These are phyloP conservation scores for Thymallus thymallus DNA, from an alignment of 2,113 vertebrate genomes.

Conservation along the genomic window DNA sequence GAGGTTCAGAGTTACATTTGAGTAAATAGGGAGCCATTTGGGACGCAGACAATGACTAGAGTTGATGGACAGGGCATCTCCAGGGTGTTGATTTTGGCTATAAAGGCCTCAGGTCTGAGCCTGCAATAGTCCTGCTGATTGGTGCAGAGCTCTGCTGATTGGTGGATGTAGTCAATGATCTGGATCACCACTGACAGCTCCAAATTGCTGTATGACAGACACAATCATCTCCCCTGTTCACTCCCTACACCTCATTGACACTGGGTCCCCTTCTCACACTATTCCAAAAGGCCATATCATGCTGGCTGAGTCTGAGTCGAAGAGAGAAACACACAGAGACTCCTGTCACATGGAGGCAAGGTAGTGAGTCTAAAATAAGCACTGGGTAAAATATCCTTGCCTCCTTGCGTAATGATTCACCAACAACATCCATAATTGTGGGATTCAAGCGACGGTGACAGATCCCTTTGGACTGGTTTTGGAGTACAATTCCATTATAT, in stretches of 20 bases:
- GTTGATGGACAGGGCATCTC: slow-evolving; percentile 55
- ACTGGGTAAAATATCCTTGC: slow-evolving; percentile 22
- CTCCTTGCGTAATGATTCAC: slow-evolving; percentile 12
- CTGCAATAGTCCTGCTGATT: slow-evolving; percentile 39
- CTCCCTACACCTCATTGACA: background rate
- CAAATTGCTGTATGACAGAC: slow-evolving; percentile 59
- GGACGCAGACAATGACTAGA: background rate
- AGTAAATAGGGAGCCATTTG: background rate
- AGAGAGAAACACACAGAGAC: slow-evolving; percentile 12
- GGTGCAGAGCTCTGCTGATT: slow-evolving; percentile 45
- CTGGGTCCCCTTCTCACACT: slow-evolving; percentile 3
- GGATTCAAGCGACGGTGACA: slow-evolving; percentile 39
- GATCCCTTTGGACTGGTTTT: slow-evolving; percentile 45
- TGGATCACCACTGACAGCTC: slow-evolving; percentile 65
- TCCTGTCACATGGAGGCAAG: slow-evolving; percentile 19
- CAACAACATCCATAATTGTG: slow-evolving; percentile 27
- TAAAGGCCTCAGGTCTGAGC: slow-evolving; percentile 47
- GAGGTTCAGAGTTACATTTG: background rate
- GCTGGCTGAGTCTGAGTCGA: background rate
- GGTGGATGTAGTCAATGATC: slow-evolving; percentile 62
- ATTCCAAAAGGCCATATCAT: background rate
- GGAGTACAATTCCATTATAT: slow-evolving; percentile 19
- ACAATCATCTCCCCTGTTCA: slow-evolving; percentile 36
- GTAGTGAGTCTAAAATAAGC: slow-evolving; percentile 26
- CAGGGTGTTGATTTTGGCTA: slow-evolving; percentile 76